phyloP scores from a whole-genome alignment of 2,888 invertebrate genomes.

The Aphrophora alni region DNA sequence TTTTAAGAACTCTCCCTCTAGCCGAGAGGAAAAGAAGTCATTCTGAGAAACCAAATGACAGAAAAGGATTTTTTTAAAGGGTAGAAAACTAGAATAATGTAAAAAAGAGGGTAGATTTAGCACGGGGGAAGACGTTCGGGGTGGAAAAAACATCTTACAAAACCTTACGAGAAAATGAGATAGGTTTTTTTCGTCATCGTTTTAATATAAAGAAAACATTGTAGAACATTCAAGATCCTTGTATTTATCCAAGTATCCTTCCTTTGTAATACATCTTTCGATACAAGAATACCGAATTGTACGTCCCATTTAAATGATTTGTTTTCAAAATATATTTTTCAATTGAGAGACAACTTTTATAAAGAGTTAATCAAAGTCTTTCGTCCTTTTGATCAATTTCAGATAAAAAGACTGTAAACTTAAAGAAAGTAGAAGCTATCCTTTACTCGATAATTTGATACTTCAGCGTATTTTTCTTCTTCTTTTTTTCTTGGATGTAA shows the following conservation, averaged over 20 bases:
- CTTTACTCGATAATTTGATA: background rate
- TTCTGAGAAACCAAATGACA: conserved; percentile 24
- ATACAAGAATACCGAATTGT: background rate
- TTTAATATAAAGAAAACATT: conserved; percentile 2
- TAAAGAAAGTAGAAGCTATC: background rate
- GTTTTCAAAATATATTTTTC: conserved; percentile 31
- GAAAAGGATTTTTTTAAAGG: conserved; percentile 17
- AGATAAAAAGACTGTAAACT: background rate
- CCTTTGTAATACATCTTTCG: no score
- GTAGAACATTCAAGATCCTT: no score
- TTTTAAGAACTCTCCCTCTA: conserved; percentile 33
- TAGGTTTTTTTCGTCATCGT: background rate
- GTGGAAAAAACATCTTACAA: background rate
- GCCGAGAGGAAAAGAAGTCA: conserved; percentile 23
- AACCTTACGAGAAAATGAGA: background rate
- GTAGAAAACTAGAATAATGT: conserved; percentile 2
- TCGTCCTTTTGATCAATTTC: conserved; percentile 20
- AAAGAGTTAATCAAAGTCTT: conserved; percentile 10
- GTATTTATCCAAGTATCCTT: background rate
- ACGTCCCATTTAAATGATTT: conserved; percentile 32
- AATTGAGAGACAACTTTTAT: background rate
- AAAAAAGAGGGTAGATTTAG: background rate
- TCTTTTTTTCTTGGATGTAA: background rate
- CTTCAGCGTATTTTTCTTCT: background rate
- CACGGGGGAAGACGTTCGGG: background rate